A percentile compares a stretch with the other conserved stretches of the same genome.
These are phyloP conservation scores for Tinamus guttatus DNA, from an alignment of 2,113 vertebrate genomes.

Conservation along the genomic window DNA sequence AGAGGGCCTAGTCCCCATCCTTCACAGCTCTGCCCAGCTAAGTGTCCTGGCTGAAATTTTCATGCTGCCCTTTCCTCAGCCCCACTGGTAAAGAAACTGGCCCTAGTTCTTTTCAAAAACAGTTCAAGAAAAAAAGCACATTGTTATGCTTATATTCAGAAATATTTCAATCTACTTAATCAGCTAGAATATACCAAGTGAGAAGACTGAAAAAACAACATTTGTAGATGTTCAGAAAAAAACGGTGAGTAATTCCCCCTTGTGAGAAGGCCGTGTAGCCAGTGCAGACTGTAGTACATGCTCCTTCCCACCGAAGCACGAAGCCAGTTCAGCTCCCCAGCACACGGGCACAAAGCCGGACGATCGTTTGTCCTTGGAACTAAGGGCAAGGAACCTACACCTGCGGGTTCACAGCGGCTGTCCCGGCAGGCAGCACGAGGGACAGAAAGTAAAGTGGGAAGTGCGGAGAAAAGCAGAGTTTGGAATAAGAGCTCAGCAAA, in stretches of 20 bases:
- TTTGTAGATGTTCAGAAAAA: not conserved
- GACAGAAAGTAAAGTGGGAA: not conserved
- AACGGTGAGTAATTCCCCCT: constrained; percentile 15
- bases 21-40: not conserved
- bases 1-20: not conserved
- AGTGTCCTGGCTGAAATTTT: not conserved
- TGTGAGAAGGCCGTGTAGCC: not conserved
- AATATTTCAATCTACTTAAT: not conserved
- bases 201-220: not conserved
- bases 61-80: not conserved
- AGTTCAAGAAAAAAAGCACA: not conserved
- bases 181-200: not conserved
- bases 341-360: not conserved
- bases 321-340: not conserved
- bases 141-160: not conserved
- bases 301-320: not conserved
- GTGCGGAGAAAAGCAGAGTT: not conserved
- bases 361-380: not conserved
- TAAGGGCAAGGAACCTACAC: not conserved
- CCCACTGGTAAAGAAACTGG: not conserved
- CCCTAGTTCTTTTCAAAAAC: not conserved
- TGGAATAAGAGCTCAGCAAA: not conserved
- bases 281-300: not conserved
- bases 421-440: not conserved
- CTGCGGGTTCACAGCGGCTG: not conserved